Base-by-base conservation (phyloP, 2,113 vertebrate species). In the Corapipo altera region DNA sequence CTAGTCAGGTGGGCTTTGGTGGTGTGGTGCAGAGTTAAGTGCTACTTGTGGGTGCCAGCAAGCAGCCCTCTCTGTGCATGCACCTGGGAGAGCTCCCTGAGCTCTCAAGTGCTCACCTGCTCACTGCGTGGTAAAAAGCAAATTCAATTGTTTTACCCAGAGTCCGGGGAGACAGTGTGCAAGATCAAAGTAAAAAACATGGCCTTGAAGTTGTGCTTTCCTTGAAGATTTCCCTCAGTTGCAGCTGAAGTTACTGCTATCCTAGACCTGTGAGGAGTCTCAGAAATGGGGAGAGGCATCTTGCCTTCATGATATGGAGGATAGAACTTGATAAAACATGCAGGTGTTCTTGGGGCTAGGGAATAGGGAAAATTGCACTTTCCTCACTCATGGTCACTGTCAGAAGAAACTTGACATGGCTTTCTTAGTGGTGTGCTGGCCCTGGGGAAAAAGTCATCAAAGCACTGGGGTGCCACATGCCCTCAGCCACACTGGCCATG, bases 101-200 rank as follows among this genome's bases (percentile, higher is more conserved):
- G 20, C 59, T 82, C 26, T 73, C 2, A 1, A 59, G n/a, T 15
- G 8, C 55, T 89, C 41, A 65, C 43, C 52, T 0, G 1, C 49
- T 67, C 2, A 2, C 23, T 43, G 37, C 3, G 2, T 54, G 49
- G 80, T 77, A 57, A 81, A 89, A 96, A 91, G 19, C 11, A 72
- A 55, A 87, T 89, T 79, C 48, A 49, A 30, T 89, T 94, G 67
- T 92, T 92, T 84, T 92, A 92, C 70, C 70, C 0, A 0, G 75
- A 81, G 23, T 61, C 77, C 88, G 74, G 66, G 57, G 62, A 85
- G 15, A 61, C 10, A 28, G 51, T 48, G 44, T 72, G 23, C 1
- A 12, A 90, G 61, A 91, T 95, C 88, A 95, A 96, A 94, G 85
- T 51, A 7, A 85, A 87, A 95, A 44, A 8, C 11, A 28, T 35